Evolutionary conservation across 2,797 vertebrate species (phyloP).

Genomic region (Semaprochilodus insignis): DNA sequence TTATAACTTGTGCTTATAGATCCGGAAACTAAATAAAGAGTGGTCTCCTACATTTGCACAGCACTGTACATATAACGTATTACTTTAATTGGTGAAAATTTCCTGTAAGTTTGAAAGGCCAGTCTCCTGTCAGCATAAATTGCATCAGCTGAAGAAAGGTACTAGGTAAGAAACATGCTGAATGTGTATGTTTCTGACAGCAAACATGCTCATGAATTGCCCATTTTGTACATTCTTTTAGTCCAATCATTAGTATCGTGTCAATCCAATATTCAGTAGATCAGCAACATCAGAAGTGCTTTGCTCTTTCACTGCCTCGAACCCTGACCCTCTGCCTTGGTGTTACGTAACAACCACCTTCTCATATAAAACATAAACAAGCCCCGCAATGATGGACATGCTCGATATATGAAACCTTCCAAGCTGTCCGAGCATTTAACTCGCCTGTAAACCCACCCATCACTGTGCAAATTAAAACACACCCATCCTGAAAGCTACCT

Average conservation of each 20-base stretch:
- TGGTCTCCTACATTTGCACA: too few relatives aligned
- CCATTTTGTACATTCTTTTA: constrained; percentile 19
- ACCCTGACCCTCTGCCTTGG: constrained; percentile 49
- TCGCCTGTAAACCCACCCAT: neutral
- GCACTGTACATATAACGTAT: too few relatives aligned
- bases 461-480: constrained; percentile 17
- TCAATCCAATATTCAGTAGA: constrained; percentile 23
- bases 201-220: constrained; percentile 14
- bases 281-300: constrained; percentile 6
- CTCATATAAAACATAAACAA: constrained; percentile 59
- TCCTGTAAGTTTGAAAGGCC: too few relatives aligned
- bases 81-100: too few relatives aligned
- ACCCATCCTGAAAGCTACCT: neutral
- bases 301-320: constrained; percentile 33
- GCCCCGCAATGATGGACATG: constrained; percentile 31
- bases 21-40: too few relatives aligned
- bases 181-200: constrained; percentile 5
- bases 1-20: too few relatives aligned
- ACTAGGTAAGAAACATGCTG: neutral
- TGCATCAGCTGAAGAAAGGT: neutral
- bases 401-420: constrained; percentile 24
- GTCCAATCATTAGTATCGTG: neutral
- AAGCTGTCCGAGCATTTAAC: neutral
- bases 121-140: too few relatives aligned
- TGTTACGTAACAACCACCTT: constrained; percentile 69